Base-by-base conservation (phyloP, 2,888 invertebrate species). In the Troilus luridus region DNA sequence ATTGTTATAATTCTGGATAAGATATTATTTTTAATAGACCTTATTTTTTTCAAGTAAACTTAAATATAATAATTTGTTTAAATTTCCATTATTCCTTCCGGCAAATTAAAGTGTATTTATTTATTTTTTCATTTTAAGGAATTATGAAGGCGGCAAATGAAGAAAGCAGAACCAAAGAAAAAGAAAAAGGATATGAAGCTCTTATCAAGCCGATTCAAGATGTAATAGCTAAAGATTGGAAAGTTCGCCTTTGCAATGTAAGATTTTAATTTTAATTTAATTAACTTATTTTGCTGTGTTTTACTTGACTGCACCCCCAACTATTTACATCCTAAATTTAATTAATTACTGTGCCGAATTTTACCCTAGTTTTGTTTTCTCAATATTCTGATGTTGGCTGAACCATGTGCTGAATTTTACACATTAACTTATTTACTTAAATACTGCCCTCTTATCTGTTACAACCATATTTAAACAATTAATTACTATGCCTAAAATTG, bases 161-260 rank as follows among this genome's bases (percentile, higher is more conserved):
- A 56, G 58, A 88, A 88, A 56, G 27, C 21, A 59, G 19, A 41
- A 41, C 72, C 19, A 89, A 89, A 59, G 77, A 27, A 41, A 24
- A 21, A 27, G 59, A 90, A 58, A 89, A 85, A 54, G 92, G 92
- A 6, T 92, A 92, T 91, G 91, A 91, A 88, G 92, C 92, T 17
- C 91, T 92, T 89, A 89, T 92, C 17, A 92, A 90, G 81, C 92
- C 92, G 0, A 91, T 92, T n/a, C 92, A 92, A 67, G 91, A 92
- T 60, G 27, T 90, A 17, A 91, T 91, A 0, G 91, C 91, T 2
- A 91, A 91, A 67, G 90, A 91, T 88, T 90, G 92, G 89, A 91
- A 92, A 81, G 67, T 91, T 67, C 90, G 91, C n/a, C 77, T 92
- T 21, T 91, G 88, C 24, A 90, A 89, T 91, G 92, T 92, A 91